phyloP scores from a whole-genome alignment of 2,113 vertebrate species.

The Petromus typicus region DNA sequence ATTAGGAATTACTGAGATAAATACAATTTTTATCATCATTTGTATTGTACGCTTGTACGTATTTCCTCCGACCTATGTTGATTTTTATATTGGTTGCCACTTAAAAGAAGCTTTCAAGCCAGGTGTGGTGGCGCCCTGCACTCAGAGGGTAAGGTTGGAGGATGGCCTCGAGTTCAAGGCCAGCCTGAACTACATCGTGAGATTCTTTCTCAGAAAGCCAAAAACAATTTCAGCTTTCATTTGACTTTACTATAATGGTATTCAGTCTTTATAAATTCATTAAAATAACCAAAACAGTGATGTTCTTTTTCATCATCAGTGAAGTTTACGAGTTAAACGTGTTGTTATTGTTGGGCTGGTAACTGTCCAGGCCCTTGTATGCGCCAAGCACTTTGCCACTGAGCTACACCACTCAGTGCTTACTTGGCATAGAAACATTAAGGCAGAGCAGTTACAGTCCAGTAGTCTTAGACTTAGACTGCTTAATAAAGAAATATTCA shows the following conservation, averaged over 20 bases:
- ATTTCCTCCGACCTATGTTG: background rate
- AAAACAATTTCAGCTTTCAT: background rate
- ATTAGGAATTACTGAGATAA: constrained; percentile 4
- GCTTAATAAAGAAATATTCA: background rate
- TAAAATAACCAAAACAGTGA: background rate
- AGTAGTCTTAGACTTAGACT: background rate
- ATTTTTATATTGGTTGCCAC: constrained; percentile 13
- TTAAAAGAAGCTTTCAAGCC: no score
- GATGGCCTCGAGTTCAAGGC: background rate
- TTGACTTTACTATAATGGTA: constrained; percentile 27
- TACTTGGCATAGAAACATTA: background rate
- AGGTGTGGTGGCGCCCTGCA: background rate
- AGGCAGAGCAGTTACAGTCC: background rate
- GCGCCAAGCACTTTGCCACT: background rate
- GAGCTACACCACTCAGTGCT: background rate
- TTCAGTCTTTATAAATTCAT: background rate
- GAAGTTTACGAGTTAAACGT: background rate
- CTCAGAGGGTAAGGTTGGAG: background rate
- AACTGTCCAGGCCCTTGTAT: background rate
- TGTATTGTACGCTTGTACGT: background rate
- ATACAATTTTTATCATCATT: constrained; percentile 16
- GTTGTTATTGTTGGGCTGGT: background rate
- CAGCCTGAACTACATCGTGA: background rate
- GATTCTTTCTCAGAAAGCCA: background rate
- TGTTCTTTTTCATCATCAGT: background rate